phyloP scores from a whole-genome alignment of 2,888 invertebrate species.

The Chesias legatella region DNA sequence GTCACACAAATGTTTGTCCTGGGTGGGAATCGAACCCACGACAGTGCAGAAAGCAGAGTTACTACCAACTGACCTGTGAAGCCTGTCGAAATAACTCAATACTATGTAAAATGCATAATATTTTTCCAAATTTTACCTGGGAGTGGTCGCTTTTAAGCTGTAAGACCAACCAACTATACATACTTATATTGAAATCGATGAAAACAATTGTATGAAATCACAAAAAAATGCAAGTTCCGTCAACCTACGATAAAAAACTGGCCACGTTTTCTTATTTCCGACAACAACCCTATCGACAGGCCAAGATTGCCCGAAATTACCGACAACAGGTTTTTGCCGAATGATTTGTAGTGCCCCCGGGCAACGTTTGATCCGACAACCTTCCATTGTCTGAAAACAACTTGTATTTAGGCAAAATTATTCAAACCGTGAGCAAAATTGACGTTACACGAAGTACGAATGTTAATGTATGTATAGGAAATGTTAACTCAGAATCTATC shows the following conservation, averaged over 20 bases:
- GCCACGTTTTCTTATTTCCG: constrained; percentile 2
- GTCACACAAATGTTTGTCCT: too few species aligned
- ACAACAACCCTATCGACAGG: constrained; percentile 16
- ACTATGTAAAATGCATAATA: too few species aligned
- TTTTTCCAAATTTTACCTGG: too few species aligned
- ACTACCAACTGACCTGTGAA: too few species aligned
- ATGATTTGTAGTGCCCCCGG: constrained; percentile 75
- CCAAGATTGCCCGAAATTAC: constrained; percentile 65
- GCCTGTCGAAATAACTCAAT: too few species aligned
- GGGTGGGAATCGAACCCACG: too few species aligned
- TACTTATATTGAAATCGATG: too few species aligned
- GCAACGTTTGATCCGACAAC: constrained; percentile 70
- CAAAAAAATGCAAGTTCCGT: not conserved
- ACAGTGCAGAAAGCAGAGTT: too few species aligned
- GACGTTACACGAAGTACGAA: constrained; percentile 14
- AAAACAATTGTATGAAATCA: not conserved
- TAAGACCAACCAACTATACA: too few species aligned
- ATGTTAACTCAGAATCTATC: not conserved
- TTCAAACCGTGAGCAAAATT: constrained; percentile 41
- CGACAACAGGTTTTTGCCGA: constrained; percentile 74
- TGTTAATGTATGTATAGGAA: constrained; percentile 8
- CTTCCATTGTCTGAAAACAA: constrained; percentile 62
- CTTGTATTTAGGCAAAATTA: constrained; percentile 66
- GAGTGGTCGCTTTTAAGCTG: too few species aligned
- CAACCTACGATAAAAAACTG: not conserved